Base-by-base conservation (phyloP, 2,888 invertebrate species). In the Campoplex capitator region DNA sequence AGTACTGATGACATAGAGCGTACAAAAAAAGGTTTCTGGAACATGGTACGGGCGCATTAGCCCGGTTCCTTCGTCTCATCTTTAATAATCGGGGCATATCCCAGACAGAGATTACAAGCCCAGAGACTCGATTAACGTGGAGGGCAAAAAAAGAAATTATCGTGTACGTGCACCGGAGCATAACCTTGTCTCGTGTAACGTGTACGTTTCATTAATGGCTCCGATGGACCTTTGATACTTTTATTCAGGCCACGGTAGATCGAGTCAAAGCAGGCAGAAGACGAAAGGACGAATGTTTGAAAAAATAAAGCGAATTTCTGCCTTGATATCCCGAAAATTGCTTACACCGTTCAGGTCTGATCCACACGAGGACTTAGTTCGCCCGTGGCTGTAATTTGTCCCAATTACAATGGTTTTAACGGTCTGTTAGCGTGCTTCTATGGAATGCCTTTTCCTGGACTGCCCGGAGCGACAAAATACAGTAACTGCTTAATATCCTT, bases 261-360 rank as follows among this genome's bases (percentile, higher is more conserved):
- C 32, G 54, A 74, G n/a, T 13, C 35, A 11, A n/a, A 42, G 58
- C 58, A 16, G 42, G 8, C 23, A 58, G 45, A 62, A 76, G 62
- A 42, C 38, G n/a, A 23, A 16, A 23, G 68, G 13, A 42, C 38
- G 7, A 76, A 58, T n/a, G 42, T 6, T 42, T 18, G 2, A 78
- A n/a, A 56, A 38, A 54, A 73, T 42, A 68, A 54, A 35, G 67
- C 38, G 48, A 65, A 67, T 65, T 45, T 54, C 56, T 56, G 73
- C 28, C 35, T 48, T 18, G 28, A 80, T 74, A 78, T 83, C 58
- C 35, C 75, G 65, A 74, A 88, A 85, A 83, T 85, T 83, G 80
- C 77, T 76, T 58, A 81, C 70, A 81, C 83, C 85, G 81, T 85
- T 88, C 78, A 77, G 58, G 71, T 76, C 70, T 68, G 75, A 88